Evolutionary conservation across 2,113 vertebrate genomes (phyloP).

Genomic region (Ranitomeya variabilis): DNA sequence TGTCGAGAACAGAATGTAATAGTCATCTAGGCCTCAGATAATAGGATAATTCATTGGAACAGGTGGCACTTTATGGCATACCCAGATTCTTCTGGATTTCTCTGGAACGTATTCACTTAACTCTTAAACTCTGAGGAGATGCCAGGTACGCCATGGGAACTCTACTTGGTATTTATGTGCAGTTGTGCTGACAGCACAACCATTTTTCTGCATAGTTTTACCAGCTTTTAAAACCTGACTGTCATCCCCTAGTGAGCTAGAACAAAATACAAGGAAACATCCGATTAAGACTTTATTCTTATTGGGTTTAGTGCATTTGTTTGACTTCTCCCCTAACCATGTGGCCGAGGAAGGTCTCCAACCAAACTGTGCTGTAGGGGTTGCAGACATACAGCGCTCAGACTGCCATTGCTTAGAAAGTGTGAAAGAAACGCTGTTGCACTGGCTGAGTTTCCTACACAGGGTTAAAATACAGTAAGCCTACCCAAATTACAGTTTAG

Average conservation of each 20-base stretch:
- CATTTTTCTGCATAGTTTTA: background rate
- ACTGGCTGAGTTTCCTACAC: too few species aligned
- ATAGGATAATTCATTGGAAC: slow-evolving; percentile 39
- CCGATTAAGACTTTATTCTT: background rate
- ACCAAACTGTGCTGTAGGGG: background rate
- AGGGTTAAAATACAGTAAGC: too few species aligned
- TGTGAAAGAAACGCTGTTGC: too few species aligned
- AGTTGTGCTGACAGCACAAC: background rate
- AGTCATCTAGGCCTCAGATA: slow-evolving; percentile 36
- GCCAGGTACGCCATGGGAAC: slow-evolving; percentile 23
- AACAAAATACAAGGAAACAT: background rate
- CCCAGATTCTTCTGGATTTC: slow-evolving; percentile 6
- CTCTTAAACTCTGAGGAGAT: background rate
- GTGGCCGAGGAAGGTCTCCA: background rate
- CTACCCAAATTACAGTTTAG: too few species aligned
- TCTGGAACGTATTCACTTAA: slow-evolving; percentile 31
- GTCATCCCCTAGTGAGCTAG: background rate
- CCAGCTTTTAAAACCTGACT: background rate
- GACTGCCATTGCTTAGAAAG: background rate
- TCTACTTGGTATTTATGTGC: background rate
- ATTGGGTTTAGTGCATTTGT: background rate
- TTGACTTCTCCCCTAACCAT: background rate
- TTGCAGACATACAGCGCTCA: background rate
- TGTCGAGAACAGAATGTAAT: slow-evolving; percentile 51
- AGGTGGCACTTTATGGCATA: slow-evolving; percentile 38